These are phyloP conservation scores for Orbicella faveolata DNA, from an alignment of 64 coral and sea anemone genomes.

Conservation along the genomic window DNA sequence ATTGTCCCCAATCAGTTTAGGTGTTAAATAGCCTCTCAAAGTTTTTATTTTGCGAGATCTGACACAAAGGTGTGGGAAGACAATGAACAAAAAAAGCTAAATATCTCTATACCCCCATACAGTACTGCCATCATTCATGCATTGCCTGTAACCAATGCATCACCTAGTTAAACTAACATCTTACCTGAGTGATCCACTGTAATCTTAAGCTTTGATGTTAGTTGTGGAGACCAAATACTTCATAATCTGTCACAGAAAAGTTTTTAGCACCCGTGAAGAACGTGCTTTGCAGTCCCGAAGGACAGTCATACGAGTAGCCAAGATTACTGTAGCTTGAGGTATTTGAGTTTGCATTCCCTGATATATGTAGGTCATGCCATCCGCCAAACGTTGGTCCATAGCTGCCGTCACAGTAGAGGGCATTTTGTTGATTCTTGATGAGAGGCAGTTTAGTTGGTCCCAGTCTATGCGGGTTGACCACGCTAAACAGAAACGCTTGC, in stretches of 20 bases:
- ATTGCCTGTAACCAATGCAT: too few species aligned
- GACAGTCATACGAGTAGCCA: slow-evolving; percentile 26
- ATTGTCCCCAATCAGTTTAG: too few species aligned
- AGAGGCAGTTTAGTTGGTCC: neutral
- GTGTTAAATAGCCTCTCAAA: too few species aligned
- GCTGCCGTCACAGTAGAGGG: slow-evolving; percentile 5
- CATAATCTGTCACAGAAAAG: slow-evolving; percentile 13
- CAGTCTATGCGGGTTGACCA: neutral
- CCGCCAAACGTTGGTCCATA: slow-evolving; percentile 30
- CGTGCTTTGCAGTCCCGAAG: neutral
- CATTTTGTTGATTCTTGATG: neutral
- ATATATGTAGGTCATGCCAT: slow-evolving; percentile 18
- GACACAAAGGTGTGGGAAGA: too few species aligned
- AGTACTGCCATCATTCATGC: too few species aligned
- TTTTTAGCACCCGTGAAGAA: slow-evolving; percentile 18
- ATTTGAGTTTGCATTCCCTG: slow-evolving; percentile 12
- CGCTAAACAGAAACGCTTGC: neutral
- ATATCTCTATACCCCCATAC: too few species aligned
- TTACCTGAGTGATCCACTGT: neutral
- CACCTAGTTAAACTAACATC: neutral
- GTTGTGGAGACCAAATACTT: neutral
- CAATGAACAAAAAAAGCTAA: too few species aligned
- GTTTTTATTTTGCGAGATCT: too few species aligned
- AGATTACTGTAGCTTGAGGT: neutral
- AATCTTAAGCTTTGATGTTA: slow-evolving; percentile 2